A percentile compares a stretch with the other conserved stretches of the same genome.
Conservation (phyloP, 2,888 invertebrate species). For the Andricus curvator region DNA sequence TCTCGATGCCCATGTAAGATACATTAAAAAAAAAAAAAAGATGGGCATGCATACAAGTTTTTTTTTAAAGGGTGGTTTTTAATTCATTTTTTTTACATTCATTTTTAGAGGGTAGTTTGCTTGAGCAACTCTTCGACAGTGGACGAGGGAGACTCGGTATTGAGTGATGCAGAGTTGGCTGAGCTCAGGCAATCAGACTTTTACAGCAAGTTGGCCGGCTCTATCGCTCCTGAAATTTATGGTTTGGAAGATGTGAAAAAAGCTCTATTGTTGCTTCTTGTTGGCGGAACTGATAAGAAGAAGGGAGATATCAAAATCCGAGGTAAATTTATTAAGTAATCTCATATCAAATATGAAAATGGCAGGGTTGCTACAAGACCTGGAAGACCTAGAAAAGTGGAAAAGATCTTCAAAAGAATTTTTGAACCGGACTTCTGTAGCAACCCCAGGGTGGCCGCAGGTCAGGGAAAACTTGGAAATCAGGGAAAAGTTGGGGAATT, state of each 20-base stretch:
- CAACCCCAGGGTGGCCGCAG: no score
- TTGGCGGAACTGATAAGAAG: slow-evolving; percentile 92
- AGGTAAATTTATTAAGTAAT: slow-evolving; percentile 72
- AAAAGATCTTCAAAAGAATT: no score
- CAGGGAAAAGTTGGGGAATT: no score
- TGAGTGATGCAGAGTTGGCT: slow-evolving; percentile 91
- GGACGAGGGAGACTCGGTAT: slow-evolving; percentile 84
- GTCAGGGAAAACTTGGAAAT: no score
- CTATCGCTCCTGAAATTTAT: slow-evolving; percentile 99
- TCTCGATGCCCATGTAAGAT: slow-evolving; percentile 93
- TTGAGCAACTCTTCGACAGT: slow-evolving; percentile 93
- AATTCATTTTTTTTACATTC: slow-evolving; percentile 2
- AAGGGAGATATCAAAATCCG: slow-evolving; percentile 99
- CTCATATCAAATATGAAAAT: no score
- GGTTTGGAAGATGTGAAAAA: slow-evolving; percentile 99
- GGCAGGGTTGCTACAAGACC: no score
- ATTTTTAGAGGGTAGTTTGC: slow-evolving; percentile 84
- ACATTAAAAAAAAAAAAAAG: no score
- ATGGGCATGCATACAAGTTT: no score
- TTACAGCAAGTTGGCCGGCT: slow-evolving; percentile 93
- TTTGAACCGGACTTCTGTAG: no score
- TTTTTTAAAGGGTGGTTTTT: no score
- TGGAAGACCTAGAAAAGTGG: no score
- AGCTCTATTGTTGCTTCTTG: slow-evolving; percentile 93
- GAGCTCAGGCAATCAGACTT: slow-evolving; percentile 88